A percentile compares a stretch with the other conserved stretches of the same genome.
Conservation (phyloP, 1,140 invertebrate species). For the Heliconius melpomene region DNA sequence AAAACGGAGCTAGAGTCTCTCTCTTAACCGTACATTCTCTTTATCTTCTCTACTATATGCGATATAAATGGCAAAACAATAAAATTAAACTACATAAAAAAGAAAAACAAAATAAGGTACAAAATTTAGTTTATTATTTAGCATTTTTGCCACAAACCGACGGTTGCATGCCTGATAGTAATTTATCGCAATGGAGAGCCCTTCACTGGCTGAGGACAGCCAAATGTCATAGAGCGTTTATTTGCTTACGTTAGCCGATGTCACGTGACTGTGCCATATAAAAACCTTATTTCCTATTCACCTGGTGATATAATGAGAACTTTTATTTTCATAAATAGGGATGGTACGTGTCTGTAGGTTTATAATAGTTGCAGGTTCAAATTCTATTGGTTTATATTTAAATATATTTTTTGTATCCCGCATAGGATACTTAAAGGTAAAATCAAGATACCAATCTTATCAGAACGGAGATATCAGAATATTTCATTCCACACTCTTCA, state of each 20-base stretch:
- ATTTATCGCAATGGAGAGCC: conserved; percentile 69
- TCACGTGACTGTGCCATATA: conserved; percentile 47
- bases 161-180: conserved; percentile 63
- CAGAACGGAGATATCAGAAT: too few species aligned
- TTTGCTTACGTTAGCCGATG: conserved; percentile 62
- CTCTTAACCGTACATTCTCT: not conserved
- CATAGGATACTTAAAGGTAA: too few species aligned
- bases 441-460: too few species aligned
- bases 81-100: not conserved
- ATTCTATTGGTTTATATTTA: not conserved
- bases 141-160: conserved; percentile 56
- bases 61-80: not conserved
- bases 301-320: conserved; percentile 5
- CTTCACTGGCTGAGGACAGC: conserved; percentile 75
- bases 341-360: not conserved
- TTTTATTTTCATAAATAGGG: conserved; percentile 5
- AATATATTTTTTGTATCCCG: too few species aligned
- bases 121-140: not conserved
- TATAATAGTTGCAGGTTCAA: not conserved
- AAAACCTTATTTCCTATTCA: conserved; percentile 12
- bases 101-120: not conserved
- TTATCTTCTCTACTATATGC: not conserved
- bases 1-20: not conserved
- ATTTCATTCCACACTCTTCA: too few species aligned
- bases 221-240: conserved; percentile 73